A percentile compares a stretch with the other conserved stretches of the same genome.
These are phyloP conservation scores for Cossypha heuglini DNA, from an alignment of 2,797 vertebrate species.

Conservation along the genomic window DNA sequence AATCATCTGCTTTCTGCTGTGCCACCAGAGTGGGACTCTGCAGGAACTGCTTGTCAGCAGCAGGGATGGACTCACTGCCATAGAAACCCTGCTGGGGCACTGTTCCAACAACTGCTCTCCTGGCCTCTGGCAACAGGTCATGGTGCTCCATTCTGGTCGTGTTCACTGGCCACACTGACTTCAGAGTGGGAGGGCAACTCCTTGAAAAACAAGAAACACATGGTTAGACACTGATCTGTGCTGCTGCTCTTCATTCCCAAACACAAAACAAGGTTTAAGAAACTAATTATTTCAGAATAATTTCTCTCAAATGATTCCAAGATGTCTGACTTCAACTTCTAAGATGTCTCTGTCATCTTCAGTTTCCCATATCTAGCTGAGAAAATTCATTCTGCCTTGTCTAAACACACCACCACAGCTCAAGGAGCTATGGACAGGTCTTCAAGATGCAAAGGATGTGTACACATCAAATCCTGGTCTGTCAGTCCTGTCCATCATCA, in stretches of 20 bases:
- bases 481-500: not conserved
- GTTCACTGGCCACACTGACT: slow-evolving; percentile 83
- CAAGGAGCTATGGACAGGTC: not conserved
- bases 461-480: not conserved
- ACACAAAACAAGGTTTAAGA: not conserved
- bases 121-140: slow-evolving; percentile 77
- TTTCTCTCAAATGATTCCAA: not conserved
- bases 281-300: accelerated
- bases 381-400: not conserved
- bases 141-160: slow-evolving; percentile 75
- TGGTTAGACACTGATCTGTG: slow-evolving; percentile 15
- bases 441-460: not conserved
- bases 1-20: slow-evolving; percentile 76
- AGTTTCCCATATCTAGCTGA: not conserved
- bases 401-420: not conserved
- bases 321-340: not conserved
- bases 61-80: slow-evolving; percentile 60
- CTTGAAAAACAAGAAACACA: slow-evolving; percentile 70
- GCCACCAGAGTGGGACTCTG: slow-evolving; percentile 58
- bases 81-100: slow-evolving; percentile 75
- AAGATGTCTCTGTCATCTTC: not conserved
- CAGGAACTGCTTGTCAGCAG: slow-evolving; percentile 70
- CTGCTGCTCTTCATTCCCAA: not conserved
- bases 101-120: slow-evolving; percentile 71
- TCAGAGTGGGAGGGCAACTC: slow-evolving; percentile 77